Conservation (phyloP, 2,113 vertebrate genomes). For the Ariopsis seemanni region DNA sequence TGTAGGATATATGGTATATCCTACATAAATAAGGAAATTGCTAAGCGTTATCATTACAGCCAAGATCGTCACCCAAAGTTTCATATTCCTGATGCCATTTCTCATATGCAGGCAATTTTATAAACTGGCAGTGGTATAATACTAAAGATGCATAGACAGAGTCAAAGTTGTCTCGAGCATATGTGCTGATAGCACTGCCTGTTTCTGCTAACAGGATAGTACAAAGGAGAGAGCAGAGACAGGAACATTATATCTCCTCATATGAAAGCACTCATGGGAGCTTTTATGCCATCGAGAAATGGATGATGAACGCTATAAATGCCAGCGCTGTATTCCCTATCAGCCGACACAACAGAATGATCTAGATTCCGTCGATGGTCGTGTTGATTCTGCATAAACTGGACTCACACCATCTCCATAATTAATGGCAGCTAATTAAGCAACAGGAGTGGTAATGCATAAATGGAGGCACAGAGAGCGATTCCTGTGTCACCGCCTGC, state of each 20-base stretch:
- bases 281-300: constrained; percentile 13
- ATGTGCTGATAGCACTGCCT: background rate
- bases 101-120: background rate
- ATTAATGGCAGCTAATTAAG: constrained; percentile 47
- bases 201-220: constrained; percentile 6
- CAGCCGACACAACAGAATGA: constrained; percentile 9
- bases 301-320: constrained; percentile 3
- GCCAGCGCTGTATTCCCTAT: background rate
- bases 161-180: background rate
- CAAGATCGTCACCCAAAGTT: background rate
- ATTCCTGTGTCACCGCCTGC: constrained; percentile 40
- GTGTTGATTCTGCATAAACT: constrained; percentile 34
- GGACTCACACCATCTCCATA: constrained; percentile 33
- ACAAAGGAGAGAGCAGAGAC: constrained; percentile 10
- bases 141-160: background rate
- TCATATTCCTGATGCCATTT: background rate
- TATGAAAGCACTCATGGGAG: constrained; percentile 16
- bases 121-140: background rate
- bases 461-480: constrained; percentile 19
- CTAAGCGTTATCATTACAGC: background rate
- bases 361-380: constrained; percentile 2
- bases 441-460: constrained; percentile 40
- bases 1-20: background rate
- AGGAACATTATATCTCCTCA: constrained; percentile 22
- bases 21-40: background rate